Evolutionary conservation across 1,140 invertebrate genomes (phyloP).

Genomic region (Polypedilum pembai): DNA sequence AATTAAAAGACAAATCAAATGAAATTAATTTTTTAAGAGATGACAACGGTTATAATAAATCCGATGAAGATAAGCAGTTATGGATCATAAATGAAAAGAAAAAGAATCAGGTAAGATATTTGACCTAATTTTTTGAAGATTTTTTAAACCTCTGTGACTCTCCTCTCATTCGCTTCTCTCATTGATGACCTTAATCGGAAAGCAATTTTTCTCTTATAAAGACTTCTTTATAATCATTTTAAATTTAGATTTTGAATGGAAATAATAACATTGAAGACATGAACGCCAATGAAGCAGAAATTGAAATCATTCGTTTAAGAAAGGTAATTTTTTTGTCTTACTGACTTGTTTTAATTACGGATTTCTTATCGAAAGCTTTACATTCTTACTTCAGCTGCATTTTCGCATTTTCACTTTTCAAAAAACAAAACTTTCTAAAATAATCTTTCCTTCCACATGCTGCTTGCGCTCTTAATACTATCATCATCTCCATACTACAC

Average conservation of each 20-base stretch:
- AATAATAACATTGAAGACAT: neutral
- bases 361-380: slow-evolving; percentile 18
- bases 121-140: neutral
- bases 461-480: too few relatives aligned
- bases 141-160: neutral
- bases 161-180: neutral
- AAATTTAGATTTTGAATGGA: slow-evolving; percentile 13
- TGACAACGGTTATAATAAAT: neutral
- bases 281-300: slow-evolving; percentile 15
- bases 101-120: neutral
- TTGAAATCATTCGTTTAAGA: slow-evolving; percentile 16
- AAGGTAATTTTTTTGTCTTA: slow-evolving; percentile 18
- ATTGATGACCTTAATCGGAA: slow-evolving; percentile 9
- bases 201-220: slow-evolving; percentile 3
- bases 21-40: slow-evolving; percentile 19
- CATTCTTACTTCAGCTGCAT: neutral
- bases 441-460: neutral
- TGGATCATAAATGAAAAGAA: slow-evolving; percentile 10
- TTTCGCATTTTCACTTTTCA: slow-evolving; percentile 5
- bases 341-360: neutral
- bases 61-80: neutral
- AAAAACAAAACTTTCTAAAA: slow-evolving; percentile 3
- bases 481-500: too few relatives aligned
- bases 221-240: neutral
- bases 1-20: neutral